A percentile compares a stretch with the other conserved stretches of the same genome.
Conservation (phyloP, 2,888 invertebrate genomes). For the Drosophila lutescens region DNA sequence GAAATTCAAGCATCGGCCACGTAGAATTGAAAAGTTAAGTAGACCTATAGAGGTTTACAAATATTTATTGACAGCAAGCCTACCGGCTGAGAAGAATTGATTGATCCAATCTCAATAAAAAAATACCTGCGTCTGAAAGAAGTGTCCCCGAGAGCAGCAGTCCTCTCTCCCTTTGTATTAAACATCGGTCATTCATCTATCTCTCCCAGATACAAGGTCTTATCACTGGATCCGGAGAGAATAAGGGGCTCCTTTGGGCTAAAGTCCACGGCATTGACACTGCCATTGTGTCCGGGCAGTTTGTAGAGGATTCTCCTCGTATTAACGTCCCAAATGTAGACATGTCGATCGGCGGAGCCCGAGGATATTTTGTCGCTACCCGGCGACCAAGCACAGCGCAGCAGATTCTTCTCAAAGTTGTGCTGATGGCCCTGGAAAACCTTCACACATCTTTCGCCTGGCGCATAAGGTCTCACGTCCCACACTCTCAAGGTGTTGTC, state of each 20-base stretch:
- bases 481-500: slow-evolving; percentile 97
- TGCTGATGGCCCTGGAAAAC: slow-evolving; percentile 97
- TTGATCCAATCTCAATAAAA: neutral
- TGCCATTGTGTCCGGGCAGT: slow-evolving; percentile 98
- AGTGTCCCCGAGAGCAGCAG: slow-evolving; percentile 5
- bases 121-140: neutral
- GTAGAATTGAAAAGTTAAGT: neutral
- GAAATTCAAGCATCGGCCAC: neutral
- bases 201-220: slow-evolving; percentile 97
- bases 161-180: neutral
- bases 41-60: neutral
- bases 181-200: slow-evolving; percentile 87
- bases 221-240: slow-evolving; percentile 97
- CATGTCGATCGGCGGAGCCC: slow-evolving; percentile 97
- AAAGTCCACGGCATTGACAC: slow-evolving; percentile 98
- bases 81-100: too few species aligned
- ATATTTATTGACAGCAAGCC: neutral
- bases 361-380: slow-evolving; percentile 93
- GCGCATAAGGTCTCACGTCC: slow-evolving; percentile 98
- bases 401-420: slow-evolving; percentile 98
- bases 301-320: slow-evolving; percentile 96
- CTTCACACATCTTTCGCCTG: slow-evolving; percentile 96
- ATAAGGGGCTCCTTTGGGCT: slow-evolving; percentile 97
- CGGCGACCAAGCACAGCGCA: slow-evolving; percentile 96
- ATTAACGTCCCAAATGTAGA: slow-evolving; percentile 99